Conservation (phyloP, 2,888 invertebrate genomes). For the Zeuzera pyrina region DNA sequence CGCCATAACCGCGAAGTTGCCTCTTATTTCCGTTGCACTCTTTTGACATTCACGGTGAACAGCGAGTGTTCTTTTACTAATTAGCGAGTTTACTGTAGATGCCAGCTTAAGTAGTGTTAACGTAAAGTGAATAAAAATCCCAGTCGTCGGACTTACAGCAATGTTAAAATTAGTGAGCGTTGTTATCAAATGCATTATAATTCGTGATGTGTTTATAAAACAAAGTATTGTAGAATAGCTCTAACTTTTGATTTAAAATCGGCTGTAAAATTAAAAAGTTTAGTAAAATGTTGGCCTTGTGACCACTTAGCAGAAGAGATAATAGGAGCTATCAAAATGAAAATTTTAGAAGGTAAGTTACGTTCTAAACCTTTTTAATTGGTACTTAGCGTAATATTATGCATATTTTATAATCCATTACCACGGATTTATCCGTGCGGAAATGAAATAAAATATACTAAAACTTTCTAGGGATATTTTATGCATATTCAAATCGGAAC, state of each 20-base stretch:
- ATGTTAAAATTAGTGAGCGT: background rate
- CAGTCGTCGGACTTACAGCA: too few relatives aligned
- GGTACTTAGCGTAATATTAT: too few relatives aligned
- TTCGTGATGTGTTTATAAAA: background rate
- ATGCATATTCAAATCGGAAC: too few relatives aligned
- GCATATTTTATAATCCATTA: too few relatives aligned
- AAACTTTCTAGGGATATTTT: too few relatives aligned
- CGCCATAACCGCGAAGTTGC: conserved; percentile 37
- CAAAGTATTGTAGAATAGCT: too few relatives aligned
- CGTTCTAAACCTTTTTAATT: background rate
- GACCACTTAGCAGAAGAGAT: conserved; percentile 30
- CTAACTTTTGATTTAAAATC: too few relatives aligned
- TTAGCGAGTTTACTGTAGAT: conserved; percentile 22
- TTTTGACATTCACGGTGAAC: conserved; percentile 57
- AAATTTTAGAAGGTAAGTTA: conserved; percentile 43
- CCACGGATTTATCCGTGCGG: too few relatives aligned
- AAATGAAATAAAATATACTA: too few relatives aligned
- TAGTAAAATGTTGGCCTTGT: conserved; percentile 36
- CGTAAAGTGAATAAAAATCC: too few relatives aligned
- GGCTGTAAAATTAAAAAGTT: conserved; percentile 11
- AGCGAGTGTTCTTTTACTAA: conserved; percentile 39
- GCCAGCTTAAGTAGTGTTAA: too few relatives aligned
- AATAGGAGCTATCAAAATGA: conserved; percentile 43
- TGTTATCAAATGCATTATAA: background rate
- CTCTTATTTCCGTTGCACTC: conserved; percentile 63